phyloP scores from a whole-genome alignment of 2,888 invertebrate species.

The Epistrophe eligans region DNA sequence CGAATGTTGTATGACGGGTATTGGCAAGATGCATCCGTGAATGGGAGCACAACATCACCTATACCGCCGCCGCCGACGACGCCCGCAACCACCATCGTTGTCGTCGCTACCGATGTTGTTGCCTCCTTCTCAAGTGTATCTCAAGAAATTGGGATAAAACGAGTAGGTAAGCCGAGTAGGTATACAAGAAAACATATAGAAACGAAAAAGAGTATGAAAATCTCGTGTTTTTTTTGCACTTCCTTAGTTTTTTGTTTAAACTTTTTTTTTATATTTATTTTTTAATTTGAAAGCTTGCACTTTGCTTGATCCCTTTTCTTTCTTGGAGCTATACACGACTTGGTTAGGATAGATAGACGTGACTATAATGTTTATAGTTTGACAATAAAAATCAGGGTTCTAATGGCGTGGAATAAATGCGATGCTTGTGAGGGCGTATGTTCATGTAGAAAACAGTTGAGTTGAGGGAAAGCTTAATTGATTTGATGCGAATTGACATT shows the following conservation, averaged over 20 bases:
- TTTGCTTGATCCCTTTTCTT: slow-evolving; percentile 43
- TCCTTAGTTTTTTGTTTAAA: slow-evolving; percentile 12
- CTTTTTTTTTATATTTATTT: background rate
- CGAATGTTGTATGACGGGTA: slow-evolving; percentile 73
- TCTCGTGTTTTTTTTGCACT: slow-evolving; percentile 32
- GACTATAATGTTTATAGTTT: slow-evolving; percentile 22
- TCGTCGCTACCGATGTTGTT: background rate
- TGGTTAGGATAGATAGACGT: slow-evolving; percentile 1
- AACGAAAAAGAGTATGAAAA: slow-evolving; percentile 13
- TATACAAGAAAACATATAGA: background rate
- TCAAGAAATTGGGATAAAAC: slow-evolving; percentile 58
- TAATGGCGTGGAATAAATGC: slow-evolving; percentile 7
- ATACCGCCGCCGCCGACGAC: background rate
- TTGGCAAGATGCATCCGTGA: slow-evolving; percentile 66
- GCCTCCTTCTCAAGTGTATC: slow-evolving; percentile 31
- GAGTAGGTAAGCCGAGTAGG: background rate
- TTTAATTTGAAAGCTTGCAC: slow-evolving; percentile 13
- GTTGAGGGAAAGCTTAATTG: slow-evolving; percentile 69
- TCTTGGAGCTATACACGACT: slow-evolving; percentile 2
- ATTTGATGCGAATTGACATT: slow-evolving; percentile 50
- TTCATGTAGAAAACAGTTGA: slow-evolving; percentile 1
- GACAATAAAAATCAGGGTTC: slow-evolving; percentile 43
- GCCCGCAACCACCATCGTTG: no score
- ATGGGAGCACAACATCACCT: slow-evolving; percentile 52
- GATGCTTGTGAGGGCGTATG: slow-evolving; percentile 38